Evolutionary conservation across 2,797 vertebrate species (phyloP).

Genomic region (Labroides dimidiatus): DNA sequence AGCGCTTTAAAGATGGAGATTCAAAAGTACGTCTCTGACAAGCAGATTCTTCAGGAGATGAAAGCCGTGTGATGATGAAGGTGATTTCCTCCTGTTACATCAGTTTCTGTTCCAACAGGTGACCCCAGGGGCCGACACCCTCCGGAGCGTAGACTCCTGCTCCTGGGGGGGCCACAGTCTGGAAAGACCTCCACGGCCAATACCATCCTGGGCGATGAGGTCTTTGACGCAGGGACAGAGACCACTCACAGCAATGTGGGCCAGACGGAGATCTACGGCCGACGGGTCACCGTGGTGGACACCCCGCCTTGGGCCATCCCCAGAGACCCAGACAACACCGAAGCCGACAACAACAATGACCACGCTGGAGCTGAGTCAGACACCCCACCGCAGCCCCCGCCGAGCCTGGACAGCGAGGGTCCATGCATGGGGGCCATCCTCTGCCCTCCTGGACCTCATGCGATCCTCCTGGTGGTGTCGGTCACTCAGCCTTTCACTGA

Average conservation of each 20-base stretch:
- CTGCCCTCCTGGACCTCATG: constrained; percentile 83
- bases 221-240: constrained; percentile 59
- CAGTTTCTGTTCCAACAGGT: constrained; percentile 52
- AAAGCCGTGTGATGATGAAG: no score
- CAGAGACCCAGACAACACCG: constrained; percentile 24
- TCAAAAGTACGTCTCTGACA: neutral
- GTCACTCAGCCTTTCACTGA: constrained; percentile 80
- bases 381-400: constrained; percentile 40
- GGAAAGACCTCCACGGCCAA: constrained; percentile 87
- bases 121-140: constrained; percentile 71
- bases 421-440: constrained; percentile 81
- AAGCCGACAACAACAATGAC: constrained; percentile 45
- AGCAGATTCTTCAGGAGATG: no score
- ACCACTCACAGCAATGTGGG: constrained; percentile 71
- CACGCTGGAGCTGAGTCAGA: constrained; percentile 60
- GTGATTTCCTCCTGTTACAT: constrained; percentile 12
- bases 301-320: constrained; percentile 78
- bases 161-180: constrained; percentile 82
- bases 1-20: neutral
- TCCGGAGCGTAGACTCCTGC: constrained; percentile 80
- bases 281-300: constrained; percentile 79
- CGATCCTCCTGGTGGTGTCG: constrained; percentile 81
- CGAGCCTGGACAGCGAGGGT: constrained; percentile 78
- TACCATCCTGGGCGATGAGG: constrained; percentile 80
- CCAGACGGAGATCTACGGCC: constrained; percentile 76